Conservation (phyloP, 1,140 invertebrate genomes). For the Tetragonula clypearis region DNA sequence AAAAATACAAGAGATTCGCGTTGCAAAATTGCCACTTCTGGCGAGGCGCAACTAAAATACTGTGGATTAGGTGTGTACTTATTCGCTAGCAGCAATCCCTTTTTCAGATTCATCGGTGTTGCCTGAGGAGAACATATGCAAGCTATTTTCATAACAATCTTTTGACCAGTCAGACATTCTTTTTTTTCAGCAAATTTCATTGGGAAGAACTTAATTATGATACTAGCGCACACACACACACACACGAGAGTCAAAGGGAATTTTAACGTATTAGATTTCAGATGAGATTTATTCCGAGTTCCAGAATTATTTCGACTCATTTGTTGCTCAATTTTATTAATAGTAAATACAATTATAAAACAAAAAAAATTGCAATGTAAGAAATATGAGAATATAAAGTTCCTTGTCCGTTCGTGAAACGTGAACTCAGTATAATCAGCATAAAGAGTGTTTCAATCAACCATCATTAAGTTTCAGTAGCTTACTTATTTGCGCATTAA, state of each 20-base stretch:
- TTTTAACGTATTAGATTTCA: not conserved
- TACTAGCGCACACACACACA: not conserved
- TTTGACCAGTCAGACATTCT: not conserved
- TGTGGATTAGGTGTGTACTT: conserved; percentile 90
- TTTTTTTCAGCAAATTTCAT: not conserved
- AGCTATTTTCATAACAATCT: not conserved
- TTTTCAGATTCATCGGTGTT: conserved; percentile 83
- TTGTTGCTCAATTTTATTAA: not conserved
- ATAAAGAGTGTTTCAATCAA: not conserved
- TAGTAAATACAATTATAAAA: conserved; percentile 8
- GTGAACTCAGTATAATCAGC: not conserved
- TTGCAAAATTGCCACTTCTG: conserved; percentile 84
- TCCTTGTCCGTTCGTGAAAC: not conserved
- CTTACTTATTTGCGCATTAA: not conserved
- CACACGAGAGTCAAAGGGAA: not conserved
- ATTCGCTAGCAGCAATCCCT: conserved; percentile 86
- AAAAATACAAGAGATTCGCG: conserved; percentile 86
- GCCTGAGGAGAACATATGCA: conserved; percentile 70
- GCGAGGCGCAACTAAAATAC: conserved; percentile 84
- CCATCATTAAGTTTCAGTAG: not conserved
- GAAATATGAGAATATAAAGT: not conserved
- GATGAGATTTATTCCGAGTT: not conserved
- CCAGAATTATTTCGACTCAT: not conserved
- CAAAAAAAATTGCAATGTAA: not conserved
- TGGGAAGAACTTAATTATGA: not conserved